These are phyloP conservation scores for Vanacampus margaritifer DNA, from an alignment of 2,113 vertebrate genomes.

Conservation along the genomic window DNA sequence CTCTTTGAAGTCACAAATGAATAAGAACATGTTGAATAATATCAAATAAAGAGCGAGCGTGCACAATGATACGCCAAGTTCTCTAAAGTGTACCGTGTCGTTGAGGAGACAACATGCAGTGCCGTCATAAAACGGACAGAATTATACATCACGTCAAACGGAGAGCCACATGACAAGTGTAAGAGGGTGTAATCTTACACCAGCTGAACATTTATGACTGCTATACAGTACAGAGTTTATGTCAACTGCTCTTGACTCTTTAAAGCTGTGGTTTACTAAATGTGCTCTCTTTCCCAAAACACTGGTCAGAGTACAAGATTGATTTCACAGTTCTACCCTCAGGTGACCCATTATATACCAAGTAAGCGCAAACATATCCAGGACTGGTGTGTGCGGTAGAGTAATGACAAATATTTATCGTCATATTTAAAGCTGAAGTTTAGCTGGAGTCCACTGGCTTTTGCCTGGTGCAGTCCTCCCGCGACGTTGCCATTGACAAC, in stretches of 20 bases:
- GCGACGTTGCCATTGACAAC: background rate
- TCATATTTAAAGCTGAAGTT: background rate
- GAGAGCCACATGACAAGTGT: conserved; percentile 31
- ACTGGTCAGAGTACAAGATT: background rate
- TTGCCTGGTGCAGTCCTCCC: background rate
- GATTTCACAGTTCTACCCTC: background rate
- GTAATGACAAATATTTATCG: background rate
- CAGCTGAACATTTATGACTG: conserved; percentile 4
- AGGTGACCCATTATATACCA: background rate
- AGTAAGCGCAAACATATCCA: background rate
- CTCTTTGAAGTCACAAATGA: background rate
- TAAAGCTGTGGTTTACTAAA: background rate
- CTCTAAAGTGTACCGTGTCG: background rate
- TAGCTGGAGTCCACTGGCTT: background rate
- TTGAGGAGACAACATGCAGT: background rate
- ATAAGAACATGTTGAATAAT: background rate
- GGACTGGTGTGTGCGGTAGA: background rate
- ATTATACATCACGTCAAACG: conserved; percentile 8
- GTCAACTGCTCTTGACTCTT: conserved; percentile 5
- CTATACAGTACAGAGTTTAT: background rate
- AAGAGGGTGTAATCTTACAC: conserved; percentile 20
- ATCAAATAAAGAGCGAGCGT: background rate
- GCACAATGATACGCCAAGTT: background rate
- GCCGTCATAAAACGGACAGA: background rate
- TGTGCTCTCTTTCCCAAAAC: background rate